Evolutionary conservation across 2,797 vertebrate genomes (phyloP), one percentile per base, ranked within the genome.

Genomic region (Pogonophryne albipinna): DNA sequence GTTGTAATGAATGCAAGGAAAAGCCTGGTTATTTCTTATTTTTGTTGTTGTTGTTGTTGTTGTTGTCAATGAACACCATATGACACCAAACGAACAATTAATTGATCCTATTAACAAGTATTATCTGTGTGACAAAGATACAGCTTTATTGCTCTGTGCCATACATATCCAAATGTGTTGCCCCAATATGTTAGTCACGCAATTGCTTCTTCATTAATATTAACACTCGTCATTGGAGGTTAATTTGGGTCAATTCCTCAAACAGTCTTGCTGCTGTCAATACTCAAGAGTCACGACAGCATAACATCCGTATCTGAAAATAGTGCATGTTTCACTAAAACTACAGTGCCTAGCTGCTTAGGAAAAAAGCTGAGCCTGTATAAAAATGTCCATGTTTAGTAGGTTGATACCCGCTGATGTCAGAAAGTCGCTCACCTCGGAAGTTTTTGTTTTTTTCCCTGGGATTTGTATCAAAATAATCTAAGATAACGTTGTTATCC

Each of bases 251-350:
- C 47, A 46, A n/a, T 57, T 20, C 51, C 6, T 13, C n/a, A 42
- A 4, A 27, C n/a, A 51, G 0, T 1, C 8, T 47, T 47, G 31
- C 47, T 52, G 14, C 15, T 55, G 41, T 51, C 57, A 76, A 60
- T 38, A 55, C 16, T 49, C 17, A 38, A 8, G 5, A 8, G 5
- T 5, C 27, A 38, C 9, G 14, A 6, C 3, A 10, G 41, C 50
- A 65, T 34, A 59, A 46, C 67, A 68, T 69, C 16, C 1, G 31
- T 20, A 4, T 31, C 56, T 67, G 20, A 46, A 61, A 68, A 74
- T 58, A 62, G 19, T 27, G 0, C 3, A 0, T 16, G 31, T 51
- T 57, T 15, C 56, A 52, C 20, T 67, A 56, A 80, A 63, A 68
- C 4, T n/a, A 51, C 38, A 59, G 17, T 52, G 34, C 17, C 42